These are phyloP conservation scores for Xiphorhynchus erythropygius DNA, from an alignment of 2,797 vertebrate genomes.

Conservation along the genomic window DNA sequence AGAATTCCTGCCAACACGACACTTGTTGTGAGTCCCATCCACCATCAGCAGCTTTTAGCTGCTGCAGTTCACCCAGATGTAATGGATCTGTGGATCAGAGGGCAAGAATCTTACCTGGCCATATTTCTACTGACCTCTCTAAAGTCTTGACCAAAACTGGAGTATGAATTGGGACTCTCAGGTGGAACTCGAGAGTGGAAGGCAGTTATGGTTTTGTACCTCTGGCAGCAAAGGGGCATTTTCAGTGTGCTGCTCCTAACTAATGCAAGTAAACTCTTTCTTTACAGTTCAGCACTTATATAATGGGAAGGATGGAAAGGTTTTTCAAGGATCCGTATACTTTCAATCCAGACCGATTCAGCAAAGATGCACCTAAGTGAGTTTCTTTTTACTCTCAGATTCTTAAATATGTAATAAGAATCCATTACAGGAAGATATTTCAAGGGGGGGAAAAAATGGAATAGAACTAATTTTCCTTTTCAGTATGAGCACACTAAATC, in stretches of 20 bases:
- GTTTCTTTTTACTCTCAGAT: slow-evolving; percentile 19
- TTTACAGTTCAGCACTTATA: slow-evolving; percentile 82
- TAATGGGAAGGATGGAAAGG: slow-evolving; percentile 80
- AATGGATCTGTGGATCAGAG: not conserved
- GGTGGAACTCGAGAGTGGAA: not conserved
- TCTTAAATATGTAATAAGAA: slow-evolving; percentile 7
- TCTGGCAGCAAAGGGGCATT: not conserved
- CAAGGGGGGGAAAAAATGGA: not conserved
- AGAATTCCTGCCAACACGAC: slow-evolving; percentile 77
- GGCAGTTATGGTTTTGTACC: not conserved
- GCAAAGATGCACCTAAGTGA: slow-evolving; percentile 89
- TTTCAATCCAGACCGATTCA: slow-evolving; percentile 90
- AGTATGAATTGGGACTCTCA: not conserved
- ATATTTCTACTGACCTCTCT: not conserved
- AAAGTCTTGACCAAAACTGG: not conserved
- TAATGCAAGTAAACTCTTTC: not conserved
- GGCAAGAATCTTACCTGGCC: not conserved
- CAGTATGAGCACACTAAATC: not conserved
- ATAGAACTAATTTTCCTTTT: not conserved
- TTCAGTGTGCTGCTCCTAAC: not conserved
- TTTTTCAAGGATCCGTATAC: slow-evolving; percentile 87
- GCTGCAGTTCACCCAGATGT: not conserved
- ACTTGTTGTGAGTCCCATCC: slow-evolving; percentile 71
- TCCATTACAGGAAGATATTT: not conserved
- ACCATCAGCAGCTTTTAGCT: not conserved